These are phyloP conservation scores for Melipona quadrifasciata DNA, from an alignment of 1,140 invertebrate genomes.

Conservation along the genomic window DNA sequence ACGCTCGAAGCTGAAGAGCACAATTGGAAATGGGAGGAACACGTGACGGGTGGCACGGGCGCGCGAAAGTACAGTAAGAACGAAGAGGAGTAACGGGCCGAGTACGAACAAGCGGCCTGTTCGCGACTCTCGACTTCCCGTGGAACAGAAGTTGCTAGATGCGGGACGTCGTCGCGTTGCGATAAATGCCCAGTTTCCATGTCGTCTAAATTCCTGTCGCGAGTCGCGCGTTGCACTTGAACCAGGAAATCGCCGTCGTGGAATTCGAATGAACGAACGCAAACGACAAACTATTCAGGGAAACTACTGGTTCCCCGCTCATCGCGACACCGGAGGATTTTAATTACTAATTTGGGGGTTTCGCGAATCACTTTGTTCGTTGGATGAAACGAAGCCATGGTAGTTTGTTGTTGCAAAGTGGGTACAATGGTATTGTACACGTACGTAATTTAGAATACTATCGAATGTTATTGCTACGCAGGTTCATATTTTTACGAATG, in stretches of 20 bases:
- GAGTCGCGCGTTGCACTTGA: slow-evolving; percentile 55
- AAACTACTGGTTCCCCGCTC: not conserved
- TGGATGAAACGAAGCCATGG: too few relatives aligned
- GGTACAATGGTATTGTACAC: too few relatives aligned
- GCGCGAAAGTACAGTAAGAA: not conserved
- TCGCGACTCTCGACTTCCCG: not conserved
- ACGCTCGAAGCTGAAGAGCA: not conserved
- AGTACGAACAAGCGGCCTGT: slow-evolving; percentile 27
- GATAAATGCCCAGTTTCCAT: slow-evolving; percentile 55
- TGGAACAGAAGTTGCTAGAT: slow-evolving; percentile 48
- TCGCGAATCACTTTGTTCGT: not conserved
- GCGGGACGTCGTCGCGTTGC: slow-evolving; percentile 38
- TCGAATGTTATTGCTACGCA: too few relatives aligned
- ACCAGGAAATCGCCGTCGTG: slow-evolving; percentile 55
- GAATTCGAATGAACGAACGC: not conserved
- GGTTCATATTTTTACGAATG: too few relatives aligned
- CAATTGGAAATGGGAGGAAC: slow-evolving; percentile 42
- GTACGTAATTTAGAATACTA: too few relatives aligned
- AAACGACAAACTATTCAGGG: slow-evolving; percentile 18
- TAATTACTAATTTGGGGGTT: not conserved
- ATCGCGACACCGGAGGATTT: not conserved
- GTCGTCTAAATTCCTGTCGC: slow-evolving; percentile 54
- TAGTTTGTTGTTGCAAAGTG: too few relatives aligned
- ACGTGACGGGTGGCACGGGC: slow-evolving; percentile 11
- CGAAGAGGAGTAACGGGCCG: slow-evolving; percentile 33